Evolutionary conservation across 2,113 vertebrate genomes (phyloP).

Genomic region (Sander vitreus): DNA sequence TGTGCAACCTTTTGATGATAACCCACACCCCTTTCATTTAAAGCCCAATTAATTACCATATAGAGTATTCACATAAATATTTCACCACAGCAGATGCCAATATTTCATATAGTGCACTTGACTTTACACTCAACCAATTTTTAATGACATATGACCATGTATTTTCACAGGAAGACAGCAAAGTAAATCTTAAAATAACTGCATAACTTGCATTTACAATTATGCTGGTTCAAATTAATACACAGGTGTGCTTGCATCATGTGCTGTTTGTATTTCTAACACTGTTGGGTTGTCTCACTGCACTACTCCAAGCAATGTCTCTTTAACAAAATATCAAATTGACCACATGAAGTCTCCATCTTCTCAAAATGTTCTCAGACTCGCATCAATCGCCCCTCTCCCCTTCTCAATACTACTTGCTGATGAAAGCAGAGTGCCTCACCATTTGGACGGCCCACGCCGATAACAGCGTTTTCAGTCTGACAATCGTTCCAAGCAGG

Average conservation of each 20-base stretch:
- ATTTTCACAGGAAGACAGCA: background rate
- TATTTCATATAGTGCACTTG: slow-evolving; percentile 11
- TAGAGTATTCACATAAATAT: slow-evolving; percentile 48
- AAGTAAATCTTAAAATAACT: slow-evolving; percentile 2
- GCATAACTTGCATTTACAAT: background rate
- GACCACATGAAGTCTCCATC: slow-evolving; percentile 35
- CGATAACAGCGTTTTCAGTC: slow-evolving; percentile 56
- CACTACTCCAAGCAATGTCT: background rate
- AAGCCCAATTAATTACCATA: slow-evolving; percentile 58
- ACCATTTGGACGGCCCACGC: slow-evolving; percentile 60
- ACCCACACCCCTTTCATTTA: slow-evolving; percentile 55
- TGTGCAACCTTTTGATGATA: slow-evolving; percentile 36
- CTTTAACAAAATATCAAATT: slow-evolving; percentile 14
- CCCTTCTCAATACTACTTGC: slow-evolving; percentile 31
- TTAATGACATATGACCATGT: background rate
- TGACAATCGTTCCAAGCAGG: slow-evolving; percentile 75
- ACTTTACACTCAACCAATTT: slow-evolving; percentile 10
- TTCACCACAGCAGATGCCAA: slow-evolving; percentile 30
- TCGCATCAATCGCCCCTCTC: slow-evolving; percentile 36
- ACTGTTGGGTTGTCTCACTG: background rate
- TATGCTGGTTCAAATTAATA: background rate
- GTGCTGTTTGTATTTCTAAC: background rate
- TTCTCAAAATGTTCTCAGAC: slow-evolving; percentile 17
- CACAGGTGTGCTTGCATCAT: background rate
- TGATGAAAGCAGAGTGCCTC: slow-evolving; percentile 64